Evolutionary conservation across 2,113 vertebrate species (phyloP).

Genomic region (Semicossyphus pulcher): DNA sequence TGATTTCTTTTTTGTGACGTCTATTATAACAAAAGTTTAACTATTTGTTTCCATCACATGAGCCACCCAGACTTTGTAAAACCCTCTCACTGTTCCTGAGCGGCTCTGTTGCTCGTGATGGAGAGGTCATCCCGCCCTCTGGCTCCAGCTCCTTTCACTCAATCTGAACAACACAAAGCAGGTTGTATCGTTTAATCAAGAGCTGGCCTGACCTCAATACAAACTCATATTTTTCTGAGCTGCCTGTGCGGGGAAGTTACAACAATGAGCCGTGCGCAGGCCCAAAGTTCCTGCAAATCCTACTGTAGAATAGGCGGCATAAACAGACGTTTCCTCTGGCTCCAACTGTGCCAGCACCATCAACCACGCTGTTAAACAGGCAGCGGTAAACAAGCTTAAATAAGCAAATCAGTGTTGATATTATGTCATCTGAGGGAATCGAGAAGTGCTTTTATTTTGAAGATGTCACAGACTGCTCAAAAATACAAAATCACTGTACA

Average conservation of each 20-base stretch:
- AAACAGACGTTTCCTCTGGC: slow-evolving; percentile 77
- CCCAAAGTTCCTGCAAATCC: slow-evolving; percentile 61
- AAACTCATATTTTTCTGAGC: slow-evolving; percentile 60
- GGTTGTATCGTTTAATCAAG: slow-evolving; percentile 46
- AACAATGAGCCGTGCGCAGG: slow-evolving; percentile 68
- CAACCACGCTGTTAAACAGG: background rate
- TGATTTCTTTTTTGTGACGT: background rate
- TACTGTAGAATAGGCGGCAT: slow-evolving; percentile 59
- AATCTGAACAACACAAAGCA: slow-evolving; percentile 23
- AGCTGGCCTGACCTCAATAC: slow-evolving; percentile 53
- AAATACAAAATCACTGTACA: background rate
- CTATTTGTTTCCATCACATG: background rate
- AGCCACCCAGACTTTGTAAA: background rate
- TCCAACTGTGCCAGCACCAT: slow-evolving; percentile 19
- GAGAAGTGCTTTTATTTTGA: background rate
- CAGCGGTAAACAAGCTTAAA: slow-evolving; percentile 30
- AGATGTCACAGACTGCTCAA: background rate
- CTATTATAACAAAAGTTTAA: background rate
- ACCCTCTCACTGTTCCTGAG: too few species aligned
- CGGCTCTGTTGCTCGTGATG: background rate
- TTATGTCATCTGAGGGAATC: background rate
- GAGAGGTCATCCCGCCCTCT: background rate
- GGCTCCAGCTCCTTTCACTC: background rate
- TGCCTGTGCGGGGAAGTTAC: slow-evolving; percentile 67
- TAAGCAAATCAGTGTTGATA: background rate